phyloP scores from a whole-genome alignment of 2,113 vertebrate species.

The Podarcis cretensis region DNA sequence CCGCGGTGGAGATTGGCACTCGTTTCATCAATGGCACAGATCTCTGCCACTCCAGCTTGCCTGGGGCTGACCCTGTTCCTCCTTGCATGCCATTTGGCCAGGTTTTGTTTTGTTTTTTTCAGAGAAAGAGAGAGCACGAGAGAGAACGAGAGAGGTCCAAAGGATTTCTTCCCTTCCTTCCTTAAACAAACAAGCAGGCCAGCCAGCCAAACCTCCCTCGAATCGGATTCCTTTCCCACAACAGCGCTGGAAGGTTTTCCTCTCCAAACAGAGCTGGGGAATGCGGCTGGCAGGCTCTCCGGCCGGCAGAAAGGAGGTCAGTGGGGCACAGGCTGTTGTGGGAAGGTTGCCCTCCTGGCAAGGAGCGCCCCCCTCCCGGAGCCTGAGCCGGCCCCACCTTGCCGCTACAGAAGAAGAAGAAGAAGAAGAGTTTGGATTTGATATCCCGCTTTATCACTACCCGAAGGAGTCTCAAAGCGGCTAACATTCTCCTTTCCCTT shows the following conservation, averaged over 20 bases:
- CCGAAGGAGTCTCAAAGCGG: no score
- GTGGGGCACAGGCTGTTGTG: neutral
- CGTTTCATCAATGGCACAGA: no score
- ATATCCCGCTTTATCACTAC: no score
- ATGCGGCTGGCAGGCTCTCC: neutral
- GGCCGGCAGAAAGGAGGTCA: constrained; percentile 37
- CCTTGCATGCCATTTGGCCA: neutral
- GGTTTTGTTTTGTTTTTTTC: neutral
- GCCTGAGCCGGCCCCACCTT: no score
- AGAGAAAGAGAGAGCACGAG: neutral
- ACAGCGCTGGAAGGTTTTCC: constrained; percentile 36
- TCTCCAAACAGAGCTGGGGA: neutral
- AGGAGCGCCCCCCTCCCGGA: neutral
- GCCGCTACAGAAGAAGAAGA: no score
- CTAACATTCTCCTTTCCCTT: no score
- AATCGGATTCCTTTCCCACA: constrained; percentile 12
- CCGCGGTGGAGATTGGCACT: no score
- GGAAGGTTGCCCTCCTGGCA: neutral
- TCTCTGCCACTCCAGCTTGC: accelerated
- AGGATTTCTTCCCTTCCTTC: constrained; percentile 38
- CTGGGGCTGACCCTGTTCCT: neutral
- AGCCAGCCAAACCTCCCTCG: neutral
- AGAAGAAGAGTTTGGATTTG: no score
- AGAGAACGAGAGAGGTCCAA: neutral
- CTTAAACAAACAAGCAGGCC: constrained; percentile 43